These are phyloP conservation scores for Oplegnathus fasciatus DNA, from an alignment of 2,113 vertebrate species.

Conservation along the genomic window DNA sequence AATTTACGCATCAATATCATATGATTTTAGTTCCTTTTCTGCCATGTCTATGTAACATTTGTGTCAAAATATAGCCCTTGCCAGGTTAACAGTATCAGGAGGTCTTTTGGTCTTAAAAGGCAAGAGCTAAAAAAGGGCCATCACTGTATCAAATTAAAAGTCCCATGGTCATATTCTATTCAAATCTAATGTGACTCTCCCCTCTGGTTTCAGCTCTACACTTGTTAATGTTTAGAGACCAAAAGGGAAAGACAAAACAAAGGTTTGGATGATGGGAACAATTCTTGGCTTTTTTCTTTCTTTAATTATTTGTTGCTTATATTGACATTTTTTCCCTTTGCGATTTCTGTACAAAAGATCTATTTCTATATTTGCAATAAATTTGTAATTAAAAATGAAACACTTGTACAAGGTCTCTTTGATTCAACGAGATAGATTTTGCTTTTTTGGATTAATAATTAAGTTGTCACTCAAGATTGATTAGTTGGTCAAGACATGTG, in stretches of 20 bases:
- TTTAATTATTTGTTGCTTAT: slow-evolving; percentile 74
- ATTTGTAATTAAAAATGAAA: slow-evolving; percentile 83
- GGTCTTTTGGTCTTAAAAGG: slow-evolving; percentile 6
- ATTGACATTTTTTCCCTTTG: slow-evolving; percentile 79
- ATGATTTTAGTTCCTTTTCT: slow-evolving; percentile 27
- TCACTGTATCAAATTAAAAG: slow-evolving; percentile 24
- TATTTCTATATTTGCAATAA: slow-evolving; percentile 90
- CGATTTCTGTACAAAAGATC: slow-evolving; percentile 87
- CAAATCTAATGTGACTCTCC: slow-evolving; percentile 45
- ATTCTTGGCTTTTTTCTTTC: slow-evolving; percentile 69
- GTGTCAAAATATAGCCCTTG: slow-evolving; percentile 11
- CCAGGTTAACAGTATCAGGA: not conserved
- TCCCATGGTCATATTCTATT: slow-evolving; percentile 33
- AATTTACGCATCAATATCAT: slow-evolving; percentile 11
- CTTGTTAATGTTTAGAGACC: slow-evolving; percentile 40
- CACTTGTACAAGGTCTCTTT: slow-evolving; percentile 22
- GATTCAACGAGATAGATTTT: not conserved
- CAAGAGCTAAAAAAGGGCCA: slow-evolving; percentile 12
- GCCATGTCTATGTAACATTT: slow-evolving; percentile 37
- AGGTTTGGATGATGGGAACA: slow-evolving; percentile 64
- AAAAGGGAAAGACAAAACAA: slow-evolving; percentile 55
- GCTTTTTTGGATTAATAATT: not conserved
- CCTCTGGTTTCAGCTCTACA: slow-evolving; percentile 60
- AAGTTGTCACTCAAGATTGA: not conserved
- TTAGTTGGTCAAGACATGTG: not conserved